Evolutionary conservation across 1,140 invertebrate genomes (phyloP).

Genomic region (Zaprionus camerounensis): DNA sequence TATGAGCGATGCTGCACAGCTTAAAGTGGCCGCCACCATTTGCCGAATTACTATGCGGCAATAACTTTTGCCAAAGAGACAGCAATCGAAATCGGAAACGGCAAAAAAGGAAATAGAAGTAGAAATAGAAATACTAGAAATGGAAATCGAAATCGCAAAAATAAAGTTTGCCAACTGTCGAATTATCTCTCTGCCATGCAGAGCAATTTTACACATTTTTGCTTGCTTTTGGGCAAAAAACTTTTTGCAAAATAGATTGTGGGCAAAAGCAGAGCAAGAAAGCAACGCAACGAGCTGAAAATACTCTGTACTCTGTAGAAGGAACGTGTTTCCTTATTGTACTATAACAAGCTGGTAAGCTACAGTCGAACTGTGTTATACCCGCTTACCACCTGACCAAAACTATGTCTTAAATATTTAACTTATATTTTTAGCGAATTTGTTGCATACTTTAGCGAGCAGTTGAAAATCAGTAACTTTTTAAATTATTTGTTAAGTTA

Average conservation of each 20-base stretch:
- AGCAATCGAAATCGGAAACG: constrained; percentile 4
- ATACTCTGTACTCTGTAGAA: not conserved
- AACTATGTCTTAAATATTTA: no score
- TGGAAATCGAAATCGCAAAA: constrained; percentile 1
- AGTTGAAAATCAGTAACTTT: no score
- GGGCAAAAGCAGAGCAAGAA: not conserved
- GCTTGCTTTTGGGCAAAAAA: constrained; percentile 15
- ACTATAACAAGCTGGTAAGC: no score
- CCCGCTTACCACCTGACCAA: no score
- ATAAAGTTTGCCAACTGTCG: constrained; percentile 19
- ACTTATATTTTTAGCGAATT: no score
- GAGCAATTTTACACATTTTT: constrained; percentile 31
- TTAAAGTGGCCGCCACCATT: constrained; percentile 16
- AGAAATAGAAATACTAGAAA: not conserved
- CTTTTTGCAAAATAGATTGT: constrained; percentile 12
- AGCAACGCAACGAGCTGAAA: not conserved
- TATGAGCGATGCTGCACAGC: constrained; percentile 9
- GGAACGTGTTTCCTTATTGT: no score
- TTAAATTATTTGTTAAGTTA: no score
- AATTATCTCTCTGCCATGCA: constrained; percentile 15
- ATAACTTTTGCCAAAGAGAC: not conserved
- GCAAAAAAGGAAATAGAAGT: not conserved
- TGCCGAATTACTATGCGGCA: not conserved
- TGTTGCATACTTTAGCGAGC: no score
- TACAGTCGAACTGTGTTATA: no score